Base-by-base conservation (phyloP, 2,797 vertebrate genomes). In the Neosilurus hyrtlii region DNA sequence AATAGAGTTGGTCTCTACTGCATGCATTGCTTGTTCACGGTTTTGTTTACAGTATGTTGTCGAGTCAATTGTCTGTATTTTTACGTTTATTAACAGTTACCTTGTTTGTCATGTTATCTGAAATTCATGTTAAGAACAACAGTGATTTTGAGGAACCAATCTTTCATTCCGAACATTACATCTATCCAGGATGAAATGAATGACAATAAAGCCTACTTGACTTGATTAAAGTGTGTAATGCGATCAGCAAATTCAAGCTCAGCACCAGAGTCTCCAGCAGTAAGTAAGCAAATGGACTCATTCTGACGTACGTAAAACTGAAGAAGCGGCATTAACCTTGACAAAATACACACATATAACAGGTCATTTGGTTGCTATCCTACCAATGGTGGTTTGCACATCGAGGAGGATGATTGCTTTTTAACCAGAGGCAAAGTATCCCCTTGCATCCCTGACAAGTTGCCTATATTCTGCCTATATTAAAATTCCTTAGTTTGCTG, bases 201-300 rank as follows among this genome's bases (percentile, higher is more conserved):
- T 72, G 70, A 26, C 49, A 52, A 72, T 52, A 72, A 68, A 35
- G 30, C 26, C 6, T 20, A 37, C 20, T 71, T 71, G 71, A 72
- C 15, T 54, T 49, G 37, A 70, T 49, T n/a, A 70, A 70, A n/a
- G 30, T 35, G 30, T 4, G 15, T 67, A 37, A 37, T 67, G 30
- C 15, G 9, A 26, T 37, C 15, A 67, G 35, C 30, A 37, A 30
- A 35, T 67, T 35, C 30, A 67, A 67, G 37, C 12, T 70, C 37
- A 70, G 24, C 24, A 56, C 52, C 43, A 20, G 54, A 30, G 20
- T 37, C 73, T 75, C 73, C 73, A 75, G 73, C 54, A 75, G 30
- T 59, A 75, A 37, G 56, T 9, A 12, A 59, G 3, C 11, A 37
- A 9, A 52, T 16, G 15, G 49, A 26, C 52, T 51, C 37, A 71